Conservation (phyloP, 2,113 vertebrate genomes). For the Electrona antarctica region DNA sequence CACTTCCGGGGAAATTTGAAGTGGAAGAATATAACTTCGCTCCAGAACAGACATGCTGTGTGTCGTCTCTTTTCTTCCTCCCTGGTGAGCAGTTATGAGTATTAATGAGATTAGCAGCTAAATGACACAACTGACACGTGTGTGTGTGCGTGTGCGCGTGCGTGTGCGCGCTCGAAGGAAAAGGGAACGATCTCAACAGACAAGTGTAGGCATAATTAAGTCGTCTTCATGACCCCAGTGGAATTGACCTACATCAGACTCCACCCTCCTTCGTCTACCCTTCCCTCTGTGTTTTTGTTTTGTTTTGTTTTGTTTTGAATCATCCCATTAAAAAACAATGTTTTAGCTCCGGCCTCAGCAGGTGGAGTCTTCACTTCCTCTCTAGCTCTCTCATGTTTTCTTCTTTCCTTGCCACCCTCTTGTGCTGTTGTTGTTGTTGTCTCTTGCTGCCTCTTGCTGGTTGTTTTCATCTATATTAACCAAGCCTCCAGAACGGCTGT, state of each 20-base stretch:
- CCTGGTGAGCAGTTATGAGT: too few species aligned
- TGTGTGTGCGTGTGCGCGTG: not conserved
- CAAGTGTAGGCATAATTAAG: constrained; percentile 70
- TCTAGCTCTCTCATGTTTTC: not conserved
- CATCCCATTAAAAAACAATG: too few species aligned
- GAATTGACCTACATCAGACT: constrained; percentile 49
- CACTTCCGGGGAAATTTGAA: too few species aligned
- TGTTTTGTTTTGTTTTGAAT: too few species aligned
- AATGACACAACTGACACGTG: too few species aligned
- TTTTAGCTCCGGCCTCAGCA: too few species aligned
- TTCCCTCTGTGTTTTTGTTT: constrained; percentile 6
- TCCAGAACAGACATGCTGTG: too few species aligned
- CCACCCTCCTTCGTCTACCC: constrained; percentile 8
- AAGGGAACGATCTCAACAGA: constrained; percentile 60
- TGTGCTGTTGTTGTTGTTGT: not conserved
- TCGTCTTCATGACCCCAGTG: constrained; percentile 50
- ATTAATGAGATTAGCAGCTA: too few species aligned
- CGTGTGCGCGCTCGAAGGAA: not conserved
- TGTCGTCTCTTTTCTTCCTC: too few species aligned
- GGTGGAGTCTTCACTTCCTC: not conserved
- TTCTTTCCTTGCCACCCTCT: not conserved
- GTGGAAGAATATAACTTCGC: too few species aligned
- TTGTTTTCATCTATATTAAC: not conserved
- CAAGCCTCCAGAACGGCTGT: too few species aligned
- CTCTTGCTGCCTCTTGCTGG: not conserved